Base-by-base conservation (phyloP, 2,888 invertebrate genomes). In the Sphecodes monilicornis region DNA sequence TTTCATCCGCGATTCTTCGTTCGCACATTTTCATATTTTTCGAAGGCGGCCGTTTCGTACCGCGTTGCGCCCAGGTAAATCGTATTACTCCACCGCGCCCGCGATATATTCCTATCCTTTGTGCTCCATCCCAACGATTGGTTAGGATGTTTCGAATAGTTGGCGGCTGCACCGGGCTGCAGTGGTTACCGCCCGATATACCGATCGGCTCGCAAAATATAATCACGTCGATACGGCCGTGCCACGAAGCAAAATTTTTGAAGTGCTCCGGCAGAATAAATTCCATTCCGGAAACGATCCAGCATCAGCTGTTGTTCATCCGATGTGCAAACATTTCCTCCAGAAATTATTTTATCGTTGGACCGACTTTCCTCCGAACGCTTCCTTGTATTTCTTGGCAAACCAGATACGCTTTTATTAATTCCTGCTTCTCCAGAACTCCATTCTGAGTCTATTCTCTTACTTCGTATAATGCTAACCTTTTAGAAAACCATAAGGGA, bases 61-160 rank as follows among this genome's bases (percentile, higher is more conserved):
- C 84, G 80, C 82, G 88, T 81, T 50, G 39, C 54, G 54, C 80
- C 77, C 57, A 50, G 60, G 78, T 84, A 82, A 83, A 86, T 82
- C 66, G 78, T 69, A 75, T 78, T 79, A 75, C 80, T 68, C 41
- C 18, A 1, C 18, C 64, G 32, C 75, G 89, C 80, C 78, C 75
- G 39, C 50, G 69, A 70, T 57, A 36, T 54, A 72, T 76, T 46
- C 41, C 11, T 70, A 69, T 46, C 50, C 70, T 75, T 78, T 76
- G 80, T 72, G 39, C n/a, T 41, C n/a, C 54, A 50, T 79, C 68
- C 71, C 64, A 60, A 66, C 68, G 81, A 87, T 87, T 73, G 79
- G 74, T 18, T 46, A 60, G 64, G 60, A 68, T 81, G 71, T 66
- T 83, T 73, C 75, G 39, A 81, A 78, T 85, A 82, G 78, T 83